Evolutionary conservation across 2,888 invertebrate genomes (phyloP), one percentile per base, ranked within the genome.

Genomic region (Lamproptera curius): DNA sequence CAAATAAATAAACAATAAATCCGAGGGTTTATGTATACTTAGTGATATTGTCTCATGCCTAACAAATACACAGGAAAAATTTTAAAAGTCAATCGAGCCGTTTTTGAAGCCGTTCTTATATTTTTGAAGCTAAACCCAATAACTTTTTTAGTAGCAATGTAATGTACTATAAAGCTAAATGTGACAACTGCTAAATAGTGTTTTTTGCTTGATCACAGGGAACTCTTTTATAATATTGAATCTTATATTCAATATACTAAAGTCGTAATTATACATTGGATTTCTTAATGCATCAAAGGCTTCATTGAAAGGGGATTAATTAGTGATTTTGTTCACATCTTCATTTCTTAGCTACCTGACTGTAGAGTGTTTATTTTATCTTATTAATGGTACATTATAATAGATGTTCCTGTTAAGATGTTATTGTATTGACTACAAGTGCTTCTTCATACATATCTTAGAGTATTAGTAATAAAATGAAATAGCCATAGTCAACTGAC

Each of bases 311-410:
- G 58, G 51, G 54, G 57, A 60, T 65, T 70, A 73, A 75, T 75
- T 75, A 73, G 65, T 67, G 69, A 69, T 66, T 67, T 63, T 56
- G 59, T 58, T 60, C 53, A 63, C 55, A 63, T 67, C 61, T 63
- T 66, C 59, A 63, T 65, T 57, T 53, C 40, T 39, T 47, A 17
- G 75, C 75, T 76, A 76, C 75, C 75, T 72, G 70, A 53, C 52
- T 50, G 50, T 54, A 16, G 46, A 51, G 53, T 56, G 52, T 54
- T 52, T 53, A 62, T 61, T 42, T 55, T 63, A 61, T 61, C 50
- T 54, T 58, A 61, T 58, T 38, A 49, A 54, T 55, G 52, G 52
- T 49, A 46, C 54, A 49, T 51, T 43, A 52, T 66, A 61, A 67
- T 65, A 62, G 62, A 56, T 58, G 54, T 56, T 58, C 55, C 46